Evolutionary conservation across 2,797 vertebrate species (phyloP).

Genomic region (Hypotaenidia philippensis): DNA sequence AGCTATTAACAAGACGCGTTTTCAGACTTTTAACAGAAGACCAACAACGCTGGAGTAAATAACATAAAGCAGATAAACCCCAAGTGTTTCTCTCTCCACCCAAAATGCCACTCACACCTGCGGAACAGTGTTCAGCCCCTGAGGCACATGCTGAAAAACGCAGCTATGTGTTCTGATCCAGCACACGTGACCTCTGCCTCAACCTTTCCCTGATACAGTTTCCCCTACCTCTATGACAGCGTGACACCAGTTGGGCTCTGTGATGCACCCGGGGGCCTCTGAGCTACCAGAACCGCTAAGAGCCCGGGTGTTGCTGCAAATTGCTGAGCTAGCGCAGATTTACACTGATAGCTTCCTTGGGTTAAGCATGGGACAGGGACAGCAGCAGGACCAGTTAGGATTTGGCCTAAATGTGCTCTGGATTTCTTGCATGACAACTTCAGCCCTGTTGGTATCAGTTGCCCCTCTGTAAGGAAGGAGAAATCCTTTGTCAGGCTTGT

Average conservation of each 20-base stretch:
- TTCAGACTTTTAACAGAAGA: not conserved
- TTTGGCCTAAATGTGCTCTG: not conserved
- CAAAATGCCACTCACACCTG: not conserved
- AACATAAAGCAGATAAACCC: not conserved
- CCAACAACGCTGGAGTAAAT: not conserved
- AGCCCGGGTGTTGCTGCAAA: not conserved
- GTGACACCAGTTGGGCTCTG: not conserved
- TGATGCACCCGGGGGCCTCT: not conserved
- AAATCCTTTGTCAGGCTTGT: not conserved
- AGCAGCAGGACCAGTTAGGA: not conserved
- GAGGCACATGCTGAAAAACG: not conserved
- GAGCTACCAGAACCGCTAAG: not conserved
- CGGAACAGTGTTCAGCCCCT: not conserved
- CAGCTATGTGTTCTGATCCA: not conserved
- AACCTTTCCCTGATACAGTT: not conserved
- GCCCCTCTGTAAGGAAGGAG: not conserved
- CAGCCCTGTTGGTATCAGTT: not conserved
- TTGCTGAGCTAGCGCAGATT: not conserved
- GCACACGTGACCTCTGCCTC: not conserved
- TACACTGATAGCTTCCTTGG: not conserved
- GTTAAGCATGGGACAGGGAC: rapidly evolving
- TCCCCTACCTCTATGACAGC: not conserved
- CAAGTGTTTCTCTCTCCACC: too few species aligned
- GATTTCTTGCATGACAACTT: not conserved
- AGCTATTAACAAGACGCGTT: constrained; percentile 33